Conservation (phyloP, 2,888 invertebrate species). For the Ashinkailepas kermadecensis region DNA sequence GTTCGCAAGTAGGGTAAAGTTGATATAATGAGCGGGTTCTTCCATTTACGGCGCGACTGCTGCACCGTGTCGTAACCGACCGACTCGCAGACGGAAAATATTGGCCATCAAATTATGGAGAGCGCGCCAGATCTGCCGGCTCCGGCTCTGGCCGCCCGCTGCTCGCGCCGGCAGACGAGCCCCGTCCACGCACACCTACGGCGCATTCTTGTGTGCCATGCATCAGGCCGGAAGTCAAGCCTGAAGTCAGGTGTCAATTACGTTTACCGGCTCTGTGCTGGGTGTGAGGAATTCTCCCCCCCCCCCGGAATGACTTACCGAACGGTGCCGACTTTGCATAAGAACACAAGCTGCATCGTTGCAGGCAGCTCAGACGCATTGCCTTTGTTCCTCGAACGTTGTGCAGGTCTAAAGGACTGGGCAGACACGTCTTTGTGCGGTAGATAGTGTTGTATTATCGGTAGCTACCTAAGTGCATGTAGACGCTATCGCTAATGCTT, state of each 20-base stretch:
- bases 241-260: conserved; percentile 3
- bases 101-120: conserved; percentile 18
- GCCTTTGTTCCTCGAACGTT: neutral
- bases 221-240: neutral
- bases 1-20: conserved; percentile 10
- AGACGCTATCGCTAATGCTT: neutral
- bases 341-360: neutral
- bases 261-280: neutral
- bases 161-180: neutral
- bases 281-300: neutral
- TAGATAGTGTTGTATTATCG: neutral
- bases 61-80: neutral
- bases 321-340: neutral
- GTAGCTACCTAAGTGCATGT: neutral
- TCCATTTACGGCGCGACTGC: neutral
- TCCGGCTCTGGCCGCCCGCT: neutral
- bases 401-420: neutral
- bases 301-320: neutral
- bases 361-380: neutral
- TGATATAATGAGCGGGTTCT: neutral
- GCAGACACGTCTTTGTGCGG: neutral
- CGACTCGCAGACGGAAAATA: neutral
- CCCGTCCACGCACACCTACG: neutral
- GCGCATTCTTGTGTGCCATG: neutral
- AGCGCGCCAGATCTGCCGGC: neutral